Evolutionary conservation across 2,797 vertebrate species (phyloP), one percentile per base, ranked within the genome.

Genomic region (Myripristis murdjan): DNA sequence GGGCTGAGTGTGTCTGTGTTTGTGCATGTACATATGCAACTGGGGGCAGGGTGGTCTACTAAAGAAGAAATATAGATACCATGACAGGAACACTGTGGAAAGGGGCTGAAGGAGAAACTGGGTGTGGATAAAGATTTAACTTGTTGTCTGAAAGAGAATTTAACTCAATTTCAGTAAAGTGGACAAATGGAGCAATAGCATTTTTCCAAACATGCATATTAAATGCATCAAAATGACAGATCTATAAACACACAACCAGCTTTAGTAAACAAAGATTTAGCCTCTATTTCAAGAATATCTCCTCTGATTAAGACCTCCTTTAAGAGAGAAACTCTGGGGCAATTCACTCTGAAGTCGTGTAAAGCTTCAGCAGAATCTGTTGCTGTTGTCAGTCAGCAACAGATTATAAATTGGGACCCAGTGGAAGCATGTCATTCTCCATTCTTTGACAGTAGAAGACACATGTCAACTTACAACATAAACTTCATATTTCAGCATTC

Each of bases 1-100:
- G 70, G 76, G 79, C 71, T 67, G 51, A 56, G 57, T 70, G 64
- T 11, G 9, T 41, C 33, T 23, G 53, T 71, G 51, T 48, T 33
- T 63, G 39, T 69, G 46, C 48, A 22, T 41, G 16, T 1, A 7
- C 14, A 20, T 26, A 39, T 48, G 39, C 39, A 35, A 49, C 11
- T n/a, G 20, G 57, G 53, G 43, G 43, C 24, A 24, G 20, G 24
- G 35, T 51, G 68, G 64, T 66, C 67, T 64, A 55, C 57, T 69
- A 16, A 61, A 20, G 57, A 69, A 58, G 56, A 68, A 66, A 58
- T 46, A 33, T 54, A 58, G 33, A 37, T 23, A 48, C 52, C 14
- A n/a, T 52, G 58, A 62, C 43, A 71, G 49, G 10, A 43, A 31
- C 67, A 55, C 48, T 23, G 20, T 0, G 9, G 12, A 12, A 22